Conservation (phyloP, 37 sponge, comb jelly and placozoan genomes). For the Spongilla lacustris region DNA sequence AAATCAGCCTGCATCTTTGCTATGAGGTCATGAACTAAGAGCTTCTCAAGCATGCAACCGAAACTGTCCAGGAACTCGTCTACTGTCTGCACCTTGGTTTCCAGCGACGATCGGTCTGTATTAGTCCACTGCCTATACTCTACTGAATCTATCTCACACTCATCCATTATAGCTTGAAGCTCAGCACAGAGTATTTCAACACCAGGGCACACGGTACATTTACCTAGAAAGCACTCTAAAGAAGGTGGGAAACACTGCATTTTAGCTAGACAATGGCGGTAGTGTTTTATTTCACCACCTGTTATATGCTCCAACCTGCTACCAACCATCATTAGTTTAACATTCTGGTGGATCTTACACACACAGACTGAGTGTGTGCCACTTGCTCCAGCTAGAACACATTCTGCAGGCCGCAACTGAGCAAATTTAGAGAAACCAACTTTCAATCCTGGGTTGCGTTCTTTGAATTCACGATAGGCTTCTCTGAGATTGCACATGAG, state of each 20-base stretch:
- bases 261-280: slow-evolving; percentile 5
- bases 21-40: slow-evolving; percentile 19
- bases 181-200: not conserved
- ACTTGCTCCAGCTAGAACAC: slow-evolving; percentile 37
- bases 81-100: slow-evolving; percentile 5
- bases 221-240: not conserved
- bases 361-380: slow-evolving; percentile 56
- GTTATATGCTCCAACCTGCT: not conserved
- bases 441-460: slow-evolving; percentile 9
- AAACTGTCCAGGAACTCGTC: slow-evolving; percentile 34
- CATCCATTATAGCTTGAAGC: slow-evolving; percentile 5
- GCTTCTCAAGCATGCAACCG: slow-evolving; percentile 22
- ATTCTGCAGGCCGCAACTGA: slow-evolving; percentile 23
- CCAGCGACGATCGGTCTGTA: slow-evolving; percentile 38
- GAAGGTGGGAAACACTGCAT: slow-evolving; percentile 7
- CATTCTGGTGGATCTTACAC: slow-evolving; percentile 48
- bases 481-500: slow-evolving; percentile 22
- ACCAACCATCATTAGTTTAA: slow-evolving; percentile 31
- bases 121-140: slow-evolving; percentile 14
- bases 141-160: slow-evolving; percentile 5
- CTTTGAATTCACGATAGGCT: slow-evolving; percentile 18
- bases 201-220: slow-evolving; percentile 13
- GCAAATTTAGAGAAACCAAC: slow-evolving; percentile 46
- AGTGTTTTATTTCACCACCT: not conserved
- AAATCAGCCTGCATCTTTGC: slow-evolving; percentile 24